Conservation (phyloP, 2,797 vertebrate species). For the Coracias cyanogaster region DNA sequence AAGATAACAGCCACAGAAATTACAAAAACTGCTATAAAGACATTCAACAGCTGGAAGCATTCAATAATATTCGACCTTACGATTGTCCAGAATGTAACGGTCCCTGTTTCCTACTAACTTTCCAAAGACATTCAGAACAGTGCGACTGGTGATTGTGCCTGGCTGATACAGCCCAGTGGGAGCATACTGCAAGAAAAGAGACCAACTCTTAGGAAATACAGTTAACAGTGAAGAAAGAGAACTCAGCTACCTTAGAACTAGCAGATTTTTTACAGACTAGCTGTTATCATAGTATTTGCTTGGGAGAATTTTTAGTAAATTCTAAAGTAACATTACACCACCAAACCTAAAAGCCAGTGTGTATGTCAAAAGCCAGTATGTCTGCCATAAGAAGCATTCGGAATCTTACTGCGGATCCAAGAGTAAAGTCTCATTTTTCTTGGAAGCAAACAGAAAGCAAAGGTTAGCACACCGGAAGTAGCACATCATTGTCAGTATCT, state of each 20-base stretch:
- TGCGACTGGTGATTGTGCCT: conserved; percentile 82
- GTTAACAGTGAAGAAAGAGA: background rate
- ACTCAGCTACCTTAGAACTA: background rate
- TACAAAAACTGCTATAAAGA: background rate
- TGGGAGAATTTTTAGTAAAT: background rate
- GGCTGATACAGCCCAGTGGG: conserved; percentile 79
- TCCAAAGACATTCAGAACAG: conserved; percentile 87
- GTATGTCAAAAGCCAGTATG: background rate
- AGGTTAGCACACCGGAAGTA: background rate
- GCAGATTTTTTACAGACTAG: background rate
- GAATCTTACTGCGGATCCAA: background rate
- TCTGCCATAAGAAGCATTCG: background rate
- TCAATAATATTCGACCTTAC: conserved; percentile 80
- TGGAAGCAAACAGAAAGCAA: background rate
- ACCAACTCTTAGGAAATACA: background rate
- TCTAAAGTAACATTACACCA: background rate
- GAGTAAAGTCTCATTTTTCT: background rate
- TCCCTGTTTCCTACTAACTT: conserved; percentile 68
- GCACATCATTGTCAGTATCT: background rate
- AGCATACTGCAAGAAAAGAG: conserved; percentile 74
- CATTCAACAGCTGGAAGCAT: background rate
- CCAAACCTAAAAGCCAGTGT: background rate
- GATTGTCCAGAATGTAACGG: conserved; percentile 86
- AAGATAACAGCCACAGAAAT: background rate
- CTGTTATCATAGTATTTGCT: background rate